Base-by-base conservation (phyloP, 53 echinoderm and acorn worm genomes). In the Henricia sp. region DNA sequence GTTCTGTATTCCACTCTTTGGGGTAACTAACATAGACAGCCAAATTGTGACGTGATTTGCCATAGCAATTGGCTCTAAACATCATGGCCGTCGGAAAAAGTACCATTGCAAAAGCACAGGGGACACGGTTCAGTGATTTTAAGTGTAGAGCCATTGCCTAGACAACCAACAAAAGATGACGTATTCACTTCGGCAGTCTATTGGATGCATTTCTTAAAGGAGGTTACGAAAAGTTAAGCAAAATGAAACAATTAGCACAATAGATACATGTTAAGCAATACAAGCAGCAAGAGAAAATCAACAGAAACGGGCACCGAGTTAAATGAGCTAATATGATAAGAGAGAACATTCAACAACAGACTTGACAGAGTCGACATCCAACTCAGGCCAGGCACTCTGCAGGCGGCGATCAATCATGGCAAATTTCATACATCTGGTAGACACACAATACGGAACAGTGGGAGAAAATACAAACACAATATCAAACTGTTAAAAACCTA, bases 371-470 rank as follows among this genome's bases (percentile, higher is more conserved):
- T 62, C 17, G 35, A 64, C 35, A 64, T 64, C 46, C 33, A 33
- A 40, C 28, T 32, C 43, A 21, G 76, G 75, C 86, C 86, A 86
- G 25, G 76, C 76, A 26, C 10, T 54, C 36, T 54, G 75, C 29
- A 86, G 67, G 2, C 86, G 76, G 11, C 68, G 67, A 36, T 86
- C 86, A 75, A 86, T 86, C 86, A 86, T 86, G 16, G 86, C 51
- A 66, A 86, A 86, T 73, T 86, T 86, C 86, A 86, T 86, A 86
- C 86, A 86, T 54, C 86, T 86, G 86, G 74, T 39, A 64, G 10
- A 54, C 37, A 71, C 43, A 87, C n/a, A n/a, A n/a, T n/a, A n/a
- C n/a, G n/a, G n/a, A n/a, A n/a, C n/a, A 59, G 38, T 67, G 52
- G 50, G 24, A 60, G 32, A 30, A 60, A 19, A 60, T n/a, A n/a